phyloP scores from a whole-genome alignment of 2,888 invertebrate species.

The Koerneria pararmatus region DNA sequence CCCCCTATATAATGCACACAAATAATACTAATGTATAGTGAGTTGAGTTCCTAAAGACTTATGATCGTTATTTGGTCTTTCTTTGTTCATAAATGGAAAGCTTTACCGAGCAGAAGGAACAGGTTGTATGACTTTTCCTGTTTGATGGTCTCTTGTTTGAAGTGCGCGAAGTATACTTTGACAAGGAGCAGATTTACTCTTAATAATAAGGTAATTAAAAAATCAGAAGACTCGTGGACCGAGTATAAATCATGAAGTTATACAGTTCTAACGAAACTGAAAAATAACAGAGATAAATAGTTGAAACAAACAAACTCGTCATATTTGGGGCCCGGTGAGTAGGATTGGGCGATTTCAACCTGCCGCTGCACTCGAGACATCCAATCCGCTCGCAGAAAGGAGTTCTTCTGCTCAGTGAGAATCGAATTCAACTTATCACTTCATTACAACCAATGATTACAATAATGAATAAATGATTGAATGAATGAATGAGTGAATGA shows the following conservation, averaged over 20 bases:
- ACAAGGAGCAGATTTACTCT: slow-evolving; percentile 50
- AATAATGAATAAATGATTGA: too few species aligned
- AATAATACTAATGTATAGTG: too few species aligned
- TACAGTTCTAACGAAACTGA: too few species aligned
- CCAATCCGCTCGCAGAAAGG: slow-evolving; percentile 48
- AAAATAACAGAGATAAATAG: background rate
- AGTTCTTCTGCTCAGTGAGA: slow-evolving; percentile 43
- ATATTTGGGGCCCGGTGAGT: slow-evolving; percentile 48
- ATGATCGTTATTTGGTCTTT: slow-evolving; percentile 12
- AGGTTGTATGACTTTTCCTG: slow-evolving; percentile 50
- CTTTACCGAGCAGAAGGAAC: slow-evolving; percentile 43
- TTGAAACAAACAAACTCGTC: slow-evolving; percentile 37
- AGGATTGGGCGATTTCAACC: slow-evolving; percentile 47
- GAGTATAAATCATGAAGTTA: background rate
- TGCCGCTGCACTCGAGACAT: slow-evolving; percentile 42
- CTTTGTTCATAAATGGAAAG: background rate
- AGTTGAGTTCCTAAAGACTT: background rate
- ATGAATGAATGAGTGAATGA: too few species aligned
- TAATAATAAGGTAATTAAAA: background rate
- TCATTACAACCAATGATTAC: too few species aligned
- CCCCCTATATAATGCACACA: too few species aligned
- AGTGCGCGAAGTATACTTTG: slow-evolving; percentile 52
- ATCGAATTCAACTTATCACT: too few species aligned
- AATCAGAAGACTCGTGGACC: background rate
- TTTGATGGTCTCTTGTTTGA: slow-evolving; percentile 49